Percentiles rank a stretch among this genome's conserved stretches.
Evolutionary conservation across 2,888 invertebrate genomes (phyloP).

Genomic region (Altica lythri): DNA sequence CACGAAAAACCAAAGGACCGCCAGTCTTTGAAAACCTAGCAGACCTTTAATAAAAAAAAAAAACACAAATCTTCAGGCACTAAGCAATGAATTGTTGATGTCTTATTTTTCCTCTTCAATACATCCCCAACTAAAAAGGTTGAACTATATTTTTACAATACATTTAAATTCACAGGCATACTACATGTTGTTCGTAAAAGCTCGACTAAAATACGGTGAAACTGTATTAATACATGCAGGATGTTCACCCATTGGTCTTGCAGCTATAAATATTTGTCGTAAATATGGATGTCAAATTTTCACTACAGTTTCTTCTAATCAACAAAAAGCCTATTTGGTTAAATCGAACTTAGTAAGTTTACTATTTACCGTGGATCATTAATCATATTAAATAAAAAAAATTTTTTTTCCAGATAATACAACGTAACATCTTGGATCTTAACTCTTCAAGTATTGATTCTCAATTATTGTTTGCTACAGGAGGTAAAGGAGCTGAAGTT

Average conservation of each 20-base stretch:
- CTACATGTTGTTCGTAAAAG: conserved; percentile 55
- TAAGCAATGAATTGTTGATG: no score
- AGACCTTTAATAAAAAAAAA: no score
- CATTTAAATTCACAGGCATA: conserved; percentile 56
- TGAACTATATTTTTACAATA: no score
- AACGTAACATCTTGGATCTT: conserved; percentile 48
- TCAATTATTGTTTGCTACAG: conserved; percentile 77
- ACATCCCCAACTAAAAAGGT: no score
- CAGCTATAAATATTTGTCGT: conserved; percentile 69
- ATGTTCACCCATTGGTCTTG: conserved; percentile 73
- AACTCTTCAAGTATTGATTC: conserved; percentile 79
- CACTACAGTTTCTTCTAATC: conserved; percentile 65
- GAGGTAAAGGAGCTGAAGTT: conserved; percentile 87
- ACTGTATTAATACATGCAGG: conserved; percentile 61
- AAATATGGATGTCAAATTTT: conserved; percentile 63
- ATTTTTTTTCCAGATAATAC: conserved; percentile 44
- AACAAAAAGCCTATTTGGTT: conserved; percentile 49
- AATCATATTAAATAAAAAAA: not conserved
- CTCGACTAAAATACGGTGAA: conserved; percentile 52
- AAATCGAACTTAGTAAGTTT: no score
- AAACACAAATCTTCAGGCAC: no score
- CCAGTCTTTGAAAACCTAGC: no score
- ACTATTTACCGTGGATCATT: no score
- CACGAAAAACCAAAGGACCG: no score
- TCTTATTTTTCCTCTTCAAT: no score